Evolutionary conservation across 1,140 invertebrate genomes (phyloP).

Genomic region (Aporrectodea caliginosa): DNA sequence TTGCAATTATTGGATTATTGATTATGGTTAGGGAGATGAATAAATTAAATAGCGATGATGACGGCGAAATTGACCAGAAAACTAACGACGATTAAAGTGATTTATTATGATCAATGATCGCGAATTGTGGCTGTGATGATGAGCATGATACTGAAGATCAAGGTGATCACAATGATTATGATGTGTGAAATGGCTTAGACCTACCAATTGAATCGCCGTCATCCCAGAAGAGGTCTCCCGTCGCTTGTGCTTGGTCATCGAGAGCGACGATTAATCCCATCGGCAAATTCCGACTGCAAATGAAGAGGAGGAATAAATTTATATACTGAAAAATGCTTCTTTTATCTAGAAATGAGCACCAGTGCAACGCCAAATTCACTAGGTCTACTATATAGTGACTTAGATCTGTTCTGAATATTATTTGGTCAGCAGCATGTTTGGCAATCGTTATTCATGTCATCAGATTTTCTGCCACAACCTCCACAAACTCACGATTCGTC

Average conservation of each 20-base stretch:
- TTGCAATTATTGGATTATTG: too few species aligned
- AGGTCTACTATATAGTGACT: background rate
- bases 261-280: slow-evolving; percentile 30
- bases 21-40: too few species aligned
- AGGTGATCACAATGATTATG: background rate
- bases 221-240: slow-evolving; percentile 34
- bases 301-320: background rate
- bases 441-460: background rate
- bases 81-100: background rate
- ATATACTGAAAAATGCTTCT: background rate
- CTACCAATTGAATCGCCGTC: slow-evolving; percentile 31
- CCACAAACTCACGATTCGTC: too few species aligned
- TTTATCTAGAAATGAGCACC: background rate
- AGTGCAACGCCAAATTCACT: background rate
- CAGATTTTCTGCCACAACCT: background rate
- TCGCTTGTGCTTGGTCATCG: slow-evolving; percentile 22
- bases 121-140: background rate
- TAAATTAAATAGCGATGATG: too few species aligned
- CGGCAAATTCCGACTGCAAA: slow-evolving; percentile 24
- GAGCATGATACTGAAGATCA: background rate
- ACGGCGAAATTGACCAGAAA: background rate
- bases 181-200: background rate
- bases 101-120: too few species aligned
- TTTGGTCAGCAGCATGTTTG: background rate
- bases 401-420: background rate